Percentiles rank a stretch among this genome's conserved stretches.
Conservation (phyloP, 2,888 invertebrate species). For the Apoda limacodes region DNA sequence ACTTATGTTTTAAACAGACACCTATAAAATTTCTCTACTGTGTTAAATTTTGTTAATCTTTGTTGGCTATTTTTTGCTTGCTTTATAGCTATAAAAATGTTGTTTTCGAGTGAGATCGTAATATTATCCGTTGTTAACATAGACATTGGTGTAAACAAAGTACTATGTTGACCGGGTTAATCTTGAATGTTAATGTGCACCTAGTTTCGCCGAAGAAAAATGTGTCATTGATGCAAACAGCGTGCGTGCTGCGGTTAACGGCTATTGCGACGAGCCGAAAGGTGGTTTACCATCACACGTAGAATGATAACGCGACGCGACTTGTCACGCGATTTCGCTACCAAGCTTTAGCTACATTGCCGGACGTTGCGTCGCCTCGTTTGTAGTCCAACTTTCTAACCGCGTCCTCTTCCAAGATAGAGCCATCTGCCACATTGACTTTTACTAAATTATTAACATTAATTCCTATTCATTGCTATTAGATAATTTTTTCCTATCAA, state of each 20-base stretch:
- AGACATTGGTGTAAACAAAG: slow-evolving; percentile 55
- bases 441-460: no score
- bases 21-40: no score
- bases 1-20: no score
- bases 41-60: no score
- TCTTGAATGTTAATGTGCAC: slow-evolving; percentile 64
- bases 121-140: no score
- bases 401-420: slow-evolving; percentile 28
- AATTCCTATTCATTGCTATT: no score
- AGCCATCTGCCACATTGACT: no score
- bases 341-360: slow-evolving; percentile 19
- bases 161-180: slow-evolving; percentile 63
- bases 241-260: slow-evolving; percentile 64
- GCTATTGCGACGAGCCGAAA: slow-evolving; percentile 62
- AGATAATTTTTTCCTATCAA: no score
- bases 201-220: slow-evolving; percentile 63
- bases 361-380: slow-evolving; percentile 19
- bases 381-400: slow-evolving; percentile 52
- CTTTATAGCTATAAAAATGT: no score
- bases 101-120: no score
- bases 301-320: slow-evolving; percentile 60
- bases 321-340: slow-evolving; percentile 45
- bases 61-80: no score
- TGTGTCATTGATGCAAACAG: slow-evolving; percentile 64
- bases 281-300: slow-evolving; percentile 62